These are phyloP conservation scores for Conistra vaccinii DNA, from an alignment of 2,888 invertebrate species.

Conservation along the genomic window DNA sequence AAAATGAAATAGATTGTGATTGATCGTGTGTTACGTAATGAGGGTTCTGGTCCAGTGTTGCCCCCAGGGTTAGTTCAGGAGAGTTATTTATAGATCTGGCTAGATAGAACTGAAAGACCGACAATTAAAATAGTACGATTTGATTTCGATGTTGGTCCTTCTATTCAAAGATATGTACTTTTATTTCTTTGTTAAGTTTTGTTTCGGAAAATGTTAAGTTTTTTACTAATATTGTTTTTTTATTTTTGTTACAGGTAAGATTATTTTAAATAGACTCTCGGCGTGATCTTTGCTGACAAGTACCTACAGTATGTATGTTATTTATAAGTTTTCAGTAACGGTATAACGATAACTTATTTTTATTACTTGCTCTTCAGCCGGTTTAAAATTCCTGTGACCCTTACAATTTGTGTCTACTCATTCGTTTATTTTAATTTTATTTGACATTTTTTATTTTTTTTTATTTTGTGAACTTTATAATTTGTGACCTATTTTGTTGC, in stretches of 20 bases:
- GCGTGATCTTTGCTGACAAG: not conserved
- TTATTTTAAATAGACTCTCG: not conserved
- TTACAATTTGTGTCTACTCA: no score
- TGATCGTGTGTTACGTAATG: no score
- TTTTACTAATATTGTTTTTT: slow-evolving; percentile 6
- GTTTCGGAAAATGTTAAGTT: not conserved
- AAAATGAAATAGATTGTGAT: no score
- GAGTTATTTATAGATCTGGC: no score
- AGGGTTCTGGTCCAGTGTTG: no score
- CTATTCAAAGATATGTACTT: not conserved
- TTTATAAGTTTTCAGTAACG: not conserved
- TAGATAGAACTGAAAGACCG: no score
- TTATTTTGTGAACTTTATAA: no score
- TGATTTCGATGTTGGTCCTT: not conserved
- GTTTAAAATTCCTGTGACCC: not conserved
- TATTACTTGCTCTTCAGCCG: not conserved
- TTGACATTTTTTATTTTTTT: no score
- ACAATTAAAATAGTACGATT: not conserved
- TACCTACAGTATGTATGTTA: not conserved
- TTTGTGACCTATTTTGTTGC: no score
- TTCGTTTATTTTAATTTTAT: no score
- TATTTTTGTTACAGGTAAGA: slow-evolving; percentile 57
- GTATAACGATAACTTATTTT: not conserved
- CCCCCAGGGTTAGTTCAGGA: no score
- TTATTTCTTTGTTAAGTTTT: not conserved